Conservation (phyloP, 2,113 vertebrate genomes). For the Embiotoca jacksoni region DNA sequence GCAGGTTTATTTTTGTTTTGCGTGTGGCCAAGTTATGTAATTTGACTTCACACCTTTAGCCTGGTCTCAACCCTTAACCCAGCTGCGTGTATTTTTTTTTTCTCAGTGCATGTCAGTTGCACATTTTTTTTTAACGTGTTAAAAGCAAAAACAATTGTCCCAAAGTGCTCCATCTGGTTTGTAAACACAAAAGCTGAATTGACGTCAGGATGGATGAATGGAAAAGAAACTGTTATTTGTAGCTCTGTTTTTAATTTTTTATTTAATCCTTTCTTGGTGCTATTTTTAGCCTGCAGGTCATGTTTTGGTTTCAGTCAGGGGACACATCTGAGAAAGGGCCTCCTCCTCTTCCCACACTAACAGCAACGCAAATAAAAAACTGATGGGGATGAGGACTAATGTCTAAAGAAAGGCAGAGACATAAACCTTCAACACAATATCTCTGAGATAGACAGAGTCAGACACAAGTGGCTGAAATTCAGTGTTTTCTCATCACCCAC, state of each 20-base stretch:
- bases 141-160: no score
- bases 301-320: constrained; percentile 50
- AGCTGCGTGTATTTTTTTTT: neutral
- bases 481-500: constrained; percentile 27
- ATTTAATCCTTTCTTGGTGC: constrained; percentile 16
- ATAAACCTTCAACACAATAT: neutral
- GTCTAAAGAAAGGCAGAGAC: neutral
- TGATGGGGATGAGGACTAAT: neutral
- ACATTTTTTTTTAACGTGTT: no score
- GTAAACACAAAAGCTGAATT: constrained; percentile 4
- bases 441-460: neutral
- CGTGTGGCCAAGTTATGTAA: constrained; percentile 37
- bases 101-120: no score
- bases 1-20: constrained; percentile 31
- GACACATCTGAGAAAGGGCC: constrained; percentile 29
- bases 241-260: neutral
- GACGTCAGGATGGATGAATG: constrained; percentile 23
- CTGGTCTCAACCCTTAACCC: constrained; percentile 1
- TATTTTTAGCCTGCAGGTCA: constrained; percentile 58
- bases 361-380: neutral
- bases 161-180: neutral
- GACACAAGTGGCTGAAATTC: neutral
- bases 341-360: constrained; percentile 41
- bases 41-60: neutral
- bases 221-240: constrained; percentile 3